Evolutionary conservation across 2,888 invertebrate species (phyloP), one percentile per base, ranked within the genome.

Genomic region (Pomacea canaliculata): DNA sequence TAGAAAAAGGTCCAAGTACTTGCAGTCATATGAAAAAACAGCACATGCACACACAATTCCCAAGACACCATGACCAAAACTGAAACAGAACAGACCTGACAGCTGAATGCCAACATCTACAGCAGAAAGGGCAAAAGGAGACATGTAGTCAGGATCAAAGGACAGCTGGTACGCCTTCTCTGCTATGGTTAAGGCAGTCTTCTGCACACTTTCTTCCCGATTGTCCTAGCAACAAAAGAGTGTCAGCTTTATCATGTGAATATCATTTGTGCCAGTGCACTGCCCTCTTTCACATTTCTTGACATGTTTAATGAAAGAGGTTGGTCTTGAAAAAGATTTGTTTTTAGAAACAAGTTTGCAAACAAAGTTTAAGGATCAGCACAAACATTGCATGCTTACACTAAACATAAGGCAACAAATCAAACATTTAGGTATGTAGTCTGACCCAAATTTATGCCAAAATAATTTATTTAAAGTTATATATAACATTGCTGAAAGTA

Each of bases 101-200:
- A 97, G 95, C 91, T 96, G 94, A 84, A 97, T 97, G 88, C 98
- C 98, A 91, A 97, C 96, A 88, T 96, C 95, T 83, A 96, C 93
- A 80, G 98, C 98, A 91, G 95, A 96, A 90, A 95, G 94, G 70
- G 97, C 96, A 92, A 99, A 99, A 18, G 98, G 98, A 81, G 98
- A 98, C 93, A 97, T 94, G 90, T 97, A 97, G 88, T 95, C 95
- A 86, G 96, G 95, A 91, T 99, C 98, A 89, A 97, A 96, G 67
- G 98, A 97, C 75, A 98, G 93, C 87, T 95, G 95, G 83, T 97
- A 93, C 60, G 99, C 98, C 95, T 97, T 97, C 93, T 97, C 94
- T 56, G 98, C 98, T 90, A 99, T 95, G 75, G 96, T 94, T 92
- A 98, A 97, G 80, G 97, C 98, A 79, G 96, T 96, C 85, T 94